These are phyloP conservation scores for Stigmatopora argus DNA, from an alignment of 2,113 vertebrate genomes.

Conservation along the genomic window DNA sequence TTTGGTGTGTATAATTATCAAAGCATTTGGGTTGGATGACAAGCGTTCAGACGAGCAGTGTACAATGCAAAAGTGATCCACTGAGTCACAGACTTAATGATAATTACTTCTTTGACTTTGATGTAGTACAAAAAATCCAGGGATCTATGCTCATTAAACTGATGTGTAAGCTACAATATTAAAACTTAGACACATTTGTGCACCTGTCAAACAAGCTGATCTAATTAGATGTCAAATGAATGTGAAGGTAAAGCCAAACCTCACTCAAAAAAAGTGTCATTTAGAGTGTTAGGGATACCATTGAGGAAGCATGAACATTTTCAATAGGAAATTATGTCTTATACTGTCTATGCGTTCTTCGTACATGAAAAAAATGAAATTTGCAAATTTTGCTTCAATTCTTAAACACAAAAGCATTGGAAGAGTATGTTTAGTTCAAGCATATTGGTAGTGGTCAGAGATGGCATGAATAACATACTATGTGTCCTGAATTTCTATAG, in stretches of 20 bases:
- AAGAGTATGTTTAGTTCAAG: not conserved
- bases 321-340: not conserved
- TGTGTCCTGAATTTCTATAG: no score
- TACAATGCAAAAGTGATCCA: slow-evolving; percentile 40
- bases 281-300: slow-evolving; percentile 8
- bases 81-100: slow-evolving; percentile 41
- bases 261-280: slow-evolving; percentile 28
- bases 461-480: no score
- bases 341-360: not conserved
- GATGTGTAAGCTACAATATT: slow-evolving; percentile 43
- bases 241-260: slow-evolving; percentile 33
- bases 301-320: slow-evolving; percentile 7
- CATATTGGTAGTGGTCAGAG: no score
- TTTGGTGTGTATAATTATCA: slow-evolving; percentile 74
- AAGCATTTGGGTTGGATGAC: slow-evolving; percentile 69
- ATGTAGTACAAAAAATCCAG: slow-evolving; percentile 31
- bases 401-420: not conserved
- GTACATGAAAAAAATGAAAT: not conserved
- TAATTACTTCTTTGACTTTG: slow-evolving; percentile 62
- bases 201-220: slow-evolving; percentile 50
- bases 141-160: slow-evolving; percentile 28
- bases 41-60: slow-evolving; percentile 48
- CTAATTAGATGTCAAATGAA: slow-evolving; percentile 54
- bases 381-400: not conserved
- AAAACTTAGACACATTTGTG: slow-evolving; percentile 37